These are phyloP conservation scores for Cossypha polioptera DNA, from an alignment of 2,797 vertebrate genomes.

Conservation along the genomic window DNA sequence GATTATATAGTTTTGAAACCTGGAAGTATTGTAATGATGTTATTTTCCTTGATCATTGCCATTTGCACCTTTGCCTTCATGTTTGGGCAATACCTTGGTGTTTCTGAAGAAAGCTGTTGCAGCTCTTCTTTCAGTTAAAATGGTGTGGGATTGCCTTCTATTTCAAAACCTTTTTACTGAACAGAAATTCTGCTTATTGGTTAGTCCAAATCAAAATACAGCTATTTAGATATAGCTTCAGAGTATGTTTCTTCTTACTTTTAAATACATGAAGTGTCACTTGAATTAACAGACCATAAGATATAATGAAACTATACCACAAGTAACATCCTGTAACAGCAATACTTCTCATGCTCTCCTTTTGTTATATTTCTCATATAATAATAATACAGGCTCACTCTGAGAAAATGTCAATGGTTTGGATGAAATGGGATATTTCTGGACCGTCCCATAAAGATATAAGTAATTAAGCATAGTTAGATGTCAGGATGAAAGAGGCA, in stretches of 20 bases:
- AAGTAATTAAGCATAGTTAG: neutral
- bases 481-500: neutral
- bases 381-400: neutral
- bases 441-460: neutral
- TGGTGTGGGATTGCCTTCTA: neutral
- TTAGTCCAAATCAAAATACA: neutral
- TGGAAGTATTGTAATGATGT: neutral
- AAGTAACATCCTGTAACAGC: neutral
- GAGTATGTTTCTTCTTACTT: neutral
- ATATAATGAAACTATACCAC: neutral
- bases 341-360: neutral
- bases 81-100: neutral
- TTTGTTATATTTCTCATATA: neutral
- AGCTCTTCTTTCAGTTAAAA: neutral
- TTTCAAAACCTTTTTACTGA: neutral
- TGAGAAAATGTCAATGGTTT: neutral
- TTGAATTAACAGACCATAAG: neutral
- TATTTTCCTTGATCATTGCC: neutral
- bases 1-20: neutral
- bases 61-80: neutral
- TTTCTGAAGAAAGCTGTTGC: neutral
- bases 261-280: neutral
- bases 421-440: neutral
- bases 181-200: neutral
- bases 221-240: neutral